A percentile compares a stretch with the other conserved stretches of the same genome.
phyloP scores from a whole-genome alignment of 2,113 vertebrate genomes.

The Thryonomys swinderianus region DNA sequence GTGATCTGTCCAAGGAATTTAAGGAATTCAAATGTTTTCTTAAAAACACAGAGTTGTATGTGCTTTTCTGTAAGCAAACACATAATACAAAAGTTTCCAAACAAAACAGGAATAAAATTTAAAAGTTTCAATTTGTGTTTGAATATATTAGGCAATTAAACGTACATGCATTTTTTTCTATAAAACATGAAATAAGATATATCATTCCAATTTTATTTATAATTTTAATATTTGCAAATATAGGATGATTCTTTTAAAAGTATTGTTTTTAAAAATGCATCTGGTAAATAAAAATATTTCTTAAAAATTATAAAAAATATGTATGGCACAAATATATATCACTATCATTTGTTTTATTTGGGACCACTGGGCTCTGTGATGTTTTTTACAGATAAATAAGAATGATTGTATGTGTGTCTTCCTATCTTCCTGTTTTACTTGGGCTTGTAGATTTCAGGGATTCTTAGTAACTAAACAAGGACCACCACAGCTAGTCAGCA shows the following conservation, averaged over 20 bases:
- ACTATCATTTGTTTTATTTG: not conserved
- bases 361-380: not conserved
- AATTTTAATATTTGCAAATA: not conserved
- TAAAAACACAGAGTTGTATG: not conserved
- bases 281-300: not conserved
- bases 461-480: not conserved
- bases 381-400: not conserved
- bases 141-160: slow-evolving; percentile 25
- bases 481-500: not conserved
- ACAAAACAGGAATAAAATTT: not conserved
- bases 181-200: not conserved
- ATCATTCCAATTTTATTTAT: not conserved
- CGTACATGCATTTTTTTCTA: not conserved
- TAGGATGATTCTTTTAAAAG: not conserved
- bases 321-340: not conserved
- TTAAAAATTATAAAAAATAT: not conserved
- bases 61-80: slow-evolving; percentile 31
- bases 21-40: not conserved
- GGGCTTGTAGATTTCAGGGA: not conserved
- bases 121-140: not conserved
- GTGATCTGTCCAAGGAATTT: not conserved
- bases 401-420: not conserved
- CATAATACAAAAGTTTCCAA: not conserved
- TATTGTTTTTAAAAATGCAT: slow-evolving; percentile 5
- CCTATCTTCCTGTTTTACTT: not conserved